Base-by-base conservation (phyloP, 2,888 invertebrate species). In the Harmothoe impar region DNA sequence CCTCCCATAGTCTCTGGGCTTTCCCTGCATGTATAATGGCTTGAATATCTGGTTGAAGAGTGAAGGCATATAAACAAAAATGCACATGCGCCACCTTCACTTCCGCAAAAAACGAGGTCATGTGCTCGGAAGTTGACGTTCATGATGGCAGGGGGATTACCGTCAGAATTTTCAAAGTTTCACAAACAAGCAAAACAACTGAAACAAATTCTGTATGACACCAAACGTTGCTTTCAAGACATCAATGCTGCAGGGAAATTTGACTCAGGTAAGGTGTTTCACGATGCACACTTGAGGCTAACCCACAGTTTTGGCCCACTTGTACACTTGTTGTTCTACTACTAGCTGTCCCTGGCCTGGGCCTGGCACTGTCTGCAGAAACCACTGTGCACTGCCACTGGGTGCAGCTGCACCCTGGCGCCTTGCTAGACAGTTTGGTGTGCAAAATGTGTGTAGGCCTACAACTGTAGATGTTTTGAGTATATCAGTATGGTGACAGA, bases 141-240 rank as follows among this genome's bases (percentile, higher is more conserved):
- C 86, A 90, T 25, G 20, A 89, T 89, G 84, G 91, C 62, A 56
- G 51, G 52, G 15, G 52, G 78, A 29, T 81, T 91, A 23, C 68
- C 77, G 17, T 54, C 56, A 12, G 91, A 91, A 81, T 78, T 91
- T 35, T 23, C 43, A 29, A 52, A 90, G 78, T 91, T 89, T 25
- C 52, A 29, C 85, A 90, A 89, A 25, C 78, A 90, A 81, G 51
- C 90, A 17, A 91, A 89, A 51, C 90, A 89, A 12, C 86, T 91
- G 62, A 81, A 90, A 62, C 86, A 68, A 31, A 56, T 91, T 25
- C 35, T 91, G n/a, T 31, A 33, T 0, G 91, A 91, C 29, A 91
- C 91, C 10, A 84, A 89, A 54, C 43, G 54, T 25, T 91, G 91
- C 72, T 92, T 91, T 77, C 68, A 68, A 85, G 92, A 92, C 0